Base-by-base conservation (phyloP, 2,888 invertebrate species). In the Amphiduros pacificus region DNA sequence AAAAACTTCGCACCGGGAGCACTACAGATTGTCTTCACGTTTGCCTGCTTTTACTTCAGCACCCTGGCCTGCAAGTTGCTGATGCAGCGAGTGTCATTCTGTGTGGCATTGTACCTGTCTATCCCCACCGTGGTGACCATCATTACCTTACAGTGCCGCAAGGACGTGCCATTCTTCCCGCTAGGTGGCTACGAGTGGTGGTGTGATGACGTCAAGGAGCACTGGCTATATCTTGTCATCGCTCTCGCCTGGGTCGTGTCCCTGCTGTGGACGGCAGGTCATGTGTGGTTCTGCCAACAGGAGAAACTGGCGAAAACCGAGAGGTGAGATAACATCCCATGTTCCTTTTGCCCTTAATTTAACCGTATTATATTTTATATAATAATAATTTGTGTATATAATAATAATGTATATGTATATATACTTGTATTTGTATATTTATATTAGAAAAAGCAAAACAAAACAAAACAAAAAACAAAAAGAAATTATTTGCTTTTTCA, bases 21-120 rank as follows among this genome's bases (percentile, higher is more conserved):
- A 22, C 28, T 51, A 5, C 58, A 58, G 50, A 36, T 58, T 28
- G 64, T 74, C 9, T 74, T 81, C 2, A 77, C 80, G 1, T 74
- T 82, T n/a, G 59, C 83, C n/a, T 83, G 83, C 74, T 79, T 84
- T 75, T 83, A 84, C 63, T 78, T 83, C 40, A 82, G 81, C 40
- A 84, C 85, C 62, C 83, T 86, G 67, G 85, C 86, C 1, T 86
- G 86, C 71, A 84, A 84, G 67, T 79, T 85, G 20, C 79, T 79
- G 63, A 84, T 85, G 74, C 85, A 85, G 74, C 76, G 75, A 22
- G 74, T 82, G 44, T 81, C 83, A 52, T 85, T 84, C 68, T 78
- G 84, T 1, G 68, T 84, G n/a, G 84, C 85, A 0, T 72, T 85
- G 2, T 75, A 75, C 3, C 64, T 85, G 49, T 76, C 83, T 0